Conservation (phyloP, 2,888 invertebrate genomes). For the Philonicus albiceps region DNA sequence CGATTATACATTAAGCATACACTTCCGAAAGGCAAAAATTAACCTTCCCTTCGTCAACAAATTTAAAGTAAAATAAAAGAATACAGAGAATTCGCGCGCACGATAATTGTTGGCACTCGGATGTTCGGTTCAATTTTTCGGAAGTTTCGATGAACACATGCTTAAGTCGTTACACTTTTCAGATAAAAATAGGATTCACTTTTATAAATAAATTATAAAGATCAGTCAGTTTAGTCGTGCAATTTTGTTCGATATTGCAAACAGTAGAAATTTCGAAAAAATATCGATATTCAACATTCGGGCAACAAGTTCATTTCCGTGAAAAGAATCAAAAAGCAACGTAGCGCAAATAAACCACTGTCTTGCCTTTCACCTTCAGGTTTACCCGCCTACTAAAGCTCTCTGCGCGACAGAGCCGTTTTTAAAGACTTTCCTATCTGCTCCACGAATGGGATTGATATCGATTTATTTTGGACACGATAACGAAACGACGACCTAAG, state of each 20-base stretch:
- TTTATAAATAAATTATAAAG: not conserved
- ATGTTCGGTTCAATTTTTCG: not conserved
- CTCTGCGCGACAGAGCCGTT: not conserved
- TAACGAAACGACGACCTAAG: not conserved
- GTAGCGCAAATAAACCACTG: not conserved
- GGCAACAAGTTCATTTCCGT: not conserved
- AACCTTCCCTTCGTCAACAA: not conserved
- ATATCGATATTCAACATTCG: not conserved
- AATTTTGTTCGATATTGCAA: not conserved
- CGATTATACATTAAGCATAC: not conserved
- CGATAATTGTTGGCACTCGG: not conserved
- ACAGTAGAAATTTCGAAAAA: not conserved
- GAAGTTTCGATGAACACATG: not conserved
- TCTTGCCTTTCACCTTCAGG: not conserved
- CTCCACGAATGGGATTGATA: not conserved
- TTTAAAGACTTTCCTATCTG: slow-evolving; percentile 11
- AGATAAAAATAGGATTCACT: not conserved
- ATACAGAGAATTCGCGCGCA: not conserved
- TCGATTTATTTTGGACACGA: not conserved
- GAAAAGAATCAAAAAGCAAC: not conserved
- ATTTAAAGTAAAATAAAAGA: not conserved
- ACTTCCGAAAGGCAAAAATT: not conserved
- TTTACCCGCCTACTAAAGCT: not conserved
- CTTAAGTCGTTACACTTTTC: not conserved
- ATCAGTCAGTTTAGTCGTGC: not conserved